Percentiles rank a stretch among this genome's conserved stretches.
Conservation (phyloP, 2,888 invertebrate species). For the Drosophila kambysellisi region DNA sequence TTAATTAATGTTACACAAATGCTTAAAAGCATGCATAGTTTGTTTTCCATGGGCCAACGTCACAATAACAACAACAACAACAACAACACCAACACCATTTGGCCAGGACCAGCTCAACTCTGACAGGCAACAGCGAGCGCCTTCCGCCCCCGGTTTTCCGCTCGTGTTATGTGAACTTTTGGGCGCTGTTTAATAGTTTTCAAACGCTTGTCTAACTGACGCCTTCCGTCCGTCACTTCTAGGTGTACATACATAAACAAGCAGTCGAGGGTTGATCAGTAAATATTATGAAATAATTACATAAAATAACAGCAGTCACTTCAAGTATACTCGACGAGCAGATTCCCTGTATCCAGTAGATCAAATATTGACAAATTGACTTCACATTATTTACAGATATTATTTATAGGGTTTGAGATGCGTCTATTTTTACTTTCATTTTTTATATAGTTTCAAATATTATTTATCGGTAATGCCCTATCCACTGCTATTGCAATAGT, state of each 20-base stretch:
- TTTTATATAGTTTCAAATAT: neutral
- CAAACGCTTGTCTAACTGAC: slow-evolving; percentile 78
- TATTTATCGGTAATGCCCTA: neutral
- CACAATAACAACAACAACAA: slow-evolving; percentile 36
- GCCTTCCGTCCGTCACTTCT: slow-evolving; percentile 75
- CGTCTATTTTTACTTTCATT: neutral
- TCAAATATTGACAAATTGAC: neutral
- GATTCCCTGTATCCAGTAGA: neutral
- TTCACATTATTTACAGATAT: neutral
- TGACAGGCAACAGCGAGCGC: slow-evolving; percentile 79
- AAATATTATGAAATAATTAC: slow-evolving; percentile 24
- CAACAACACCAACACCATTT: slow-evolving; percentile 21
- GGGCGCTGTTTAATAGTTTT: slow-evolving; percentile 79
- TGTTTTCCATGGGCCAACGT: slow-evolving; percentile 70
- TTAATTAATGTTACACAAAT: slow-evolving; percentile 81
- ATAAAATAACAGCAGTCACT: neutral
- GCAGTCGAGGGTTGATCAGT: slow-evolving; percentile 55
- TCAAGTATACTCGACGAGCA: neutral
- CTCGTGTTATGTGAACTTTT: slow-evolving; percentile 68
- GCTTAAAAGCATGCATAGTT: slow-evolving; percentile 78
- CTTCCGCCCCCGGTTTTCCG: slow-evolving; percentile 69
- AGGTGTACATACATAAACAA: slow-evolving; percentile 28
- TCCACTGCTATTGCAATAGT: neutral
- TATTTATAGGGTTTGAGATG: neutral
- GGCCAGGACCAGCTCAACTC: slow-evolving; percentile 50